Conservation (phyloP, 2,113 vertebrate genomes). For the Glareola pratincola region DNA sequence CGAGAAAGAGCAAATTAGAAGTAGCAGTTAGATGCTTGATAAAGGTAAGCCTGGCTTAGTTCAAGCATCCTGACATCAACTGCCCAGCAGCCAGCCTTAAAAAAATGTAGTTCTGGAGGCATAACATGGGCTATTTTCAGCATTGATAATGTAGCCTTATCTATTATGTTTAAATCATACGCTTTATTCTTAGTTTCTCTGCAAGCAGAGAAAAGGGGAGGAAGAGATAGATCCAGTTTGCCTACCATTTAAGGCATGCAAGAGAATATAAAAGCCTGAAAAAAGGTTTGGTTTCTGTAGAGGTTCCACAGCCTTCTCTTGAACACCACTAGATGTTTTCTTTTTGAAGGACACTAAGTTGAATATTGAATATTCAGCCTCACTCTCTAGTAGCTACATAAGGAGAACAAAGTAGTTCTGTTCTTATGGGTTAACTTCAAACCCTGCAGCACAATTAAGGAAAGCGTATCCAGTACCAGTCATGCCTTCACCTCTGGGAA, state of each 20-base stretch:
- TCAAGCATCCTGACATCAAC: neutral
- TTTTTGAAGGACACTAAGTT: neutral
- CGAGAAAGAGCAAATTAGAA: neutral
- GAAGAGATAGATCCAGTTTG: neutral
- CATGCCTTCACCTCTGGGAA: neutral
- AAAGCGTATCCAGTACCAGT: neutral
- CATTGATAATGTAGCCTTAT: neutral
- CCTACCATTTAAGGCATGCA: neutral
- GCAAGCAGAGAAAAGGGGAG: neutral
- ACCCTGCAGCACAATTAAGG: neutral
- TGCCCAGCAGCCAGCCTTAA: neutral
- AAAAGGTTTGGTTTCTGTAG: neutral
- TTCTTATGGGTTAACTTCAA: neutral
- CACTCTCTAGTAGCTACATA: neutral
- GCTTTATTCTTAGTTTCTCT: neutral
- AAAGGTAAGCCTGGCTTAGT: neutral
- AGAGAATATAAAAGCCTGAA: neutral
- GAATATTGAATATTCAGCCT: neutral
- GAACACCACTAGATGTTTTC: neutral
- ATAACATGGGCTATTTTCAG: neutral
- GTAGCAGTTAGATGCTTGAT: neutral
- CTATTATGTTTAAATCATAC: neutral
- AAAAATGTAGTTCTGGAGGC: neutral
- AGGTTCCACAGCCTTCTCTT: neutral
- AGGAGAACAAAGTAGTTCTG: neutral